Base-by-base conservation (phyloP, 2,888 invertebrate genomes). In the Crossocerus cetratus region DNA sequence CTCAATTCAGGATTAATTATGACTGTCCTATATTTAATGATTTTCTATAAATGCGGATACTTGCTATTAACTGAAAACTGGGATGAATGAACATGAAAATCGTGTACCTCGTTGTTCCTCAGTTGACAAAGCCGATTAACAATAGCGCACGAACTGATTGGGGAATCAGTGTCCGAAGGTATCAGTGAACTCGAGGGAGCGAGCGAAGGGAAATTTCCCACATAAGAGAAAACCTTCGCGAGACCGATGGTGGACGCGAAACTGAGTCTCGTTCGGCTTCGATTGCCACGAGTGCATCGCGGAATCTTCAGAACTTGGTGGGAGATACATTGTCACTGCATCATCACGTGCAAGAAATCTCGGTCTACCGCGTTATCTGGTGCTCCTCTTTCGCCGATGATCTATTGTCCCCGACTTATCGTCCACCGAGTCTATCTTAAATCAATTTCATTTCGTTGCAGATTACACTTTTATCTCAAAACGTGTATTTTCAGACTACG, bases 391-490 rank as follows among this genome's bases (percentile, higher is more conserved):
- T 42, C 58, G 57, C 32, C 16, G 5, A 16, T 43, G 16, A 43
- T 71, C 54, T 56, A 22, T 13, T 55, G 69, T 56, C 21, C 68
- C 53, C 66, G 65, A 67, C 49, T 56, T 65, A 67, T 68, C 68
- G 58, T 70, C 62, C 64, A 61, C 61, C 45, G 21, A 13, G 49
- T 62, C 64, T 74, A 74, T 74, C 74, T 75, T 74, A 63, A 74
- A 74, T 74, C 75, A 74, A 74, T 70, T 74, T 76, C 69, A 76
- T 70, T 70, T 76, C 59, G 74, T 74, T 74, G 66, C 69, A 74
- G 74, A 76, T 76, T 74, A 61, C 69, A 49, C 44, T 58, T 60
- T 65, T 70, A 74, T 74, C 74, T 53, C 54, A 44, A 8, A 60
- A 60, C 32, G 59, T 43, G 59, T 74, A 63, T 69, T 62, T 32